Evolutionary conservation across 92 coral and sea anemone species (phyloP), one percentile per base, ranked within the genome.

Genomic region (Galaxea fascicularis): DNA sequence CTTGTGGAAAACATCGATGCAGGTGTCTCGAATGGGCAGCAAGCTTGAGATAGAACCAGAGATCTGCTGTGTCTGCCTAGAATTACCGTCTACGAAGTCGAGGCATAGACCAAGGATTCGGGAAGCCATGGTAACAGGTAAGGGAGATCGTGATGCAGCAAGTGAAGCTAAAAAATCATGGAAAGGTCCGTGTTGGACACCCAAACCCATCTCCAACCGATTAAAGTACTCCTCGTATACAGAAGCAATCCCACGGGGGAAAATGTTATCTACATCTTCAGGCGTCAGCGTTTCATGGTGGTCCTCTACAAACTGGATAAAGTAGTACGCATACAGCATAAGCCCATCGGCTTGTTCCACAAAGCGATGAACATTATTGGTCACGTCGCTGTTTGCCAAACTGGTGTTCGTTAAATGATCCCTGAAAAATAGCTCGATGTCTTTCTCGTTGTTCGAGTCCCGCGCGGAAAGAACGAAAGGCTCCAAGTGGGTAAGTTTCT

Each of bases 301-400:
- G 45, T 89, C 82, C 39, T 90, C 39, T 7, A 88, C 67, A 12
- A 54, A 79, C 66, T 94, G 85, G 24, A 85, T 77, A 4, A 92
- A 68, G 65, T 86, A 89, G 26, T 78, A 74, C 24, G 95, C 95
- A 18, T 92, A 90, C 69, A 94, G 64, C 91, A 94, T 89, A n/a
- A 89, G 91, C 20, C 98, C 98, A 22, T 92, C 87, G 14, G 93
- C 92, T 73, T 90, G 82, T 20, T 74, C 53, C 11, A 81, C 90
- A 11, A 89, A 58, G 57, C 74, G 77, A 66, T 45, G 20, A 21
- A 85, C 67, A 16, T 52, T 59, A n/a, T 44, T 58, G 31, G 65
- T 58, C 47, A 82, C 9, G 59, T 49, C 86, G 25, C 82, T 58
- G 22, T 58, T 39, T 9, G 77, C 76, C 20, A 82, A 65, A 45